phyloP scores from a whole-genome alignment of 2,113 vertebrate genomes.

The Sinocyclocheilus anophthalmus region DNA sequence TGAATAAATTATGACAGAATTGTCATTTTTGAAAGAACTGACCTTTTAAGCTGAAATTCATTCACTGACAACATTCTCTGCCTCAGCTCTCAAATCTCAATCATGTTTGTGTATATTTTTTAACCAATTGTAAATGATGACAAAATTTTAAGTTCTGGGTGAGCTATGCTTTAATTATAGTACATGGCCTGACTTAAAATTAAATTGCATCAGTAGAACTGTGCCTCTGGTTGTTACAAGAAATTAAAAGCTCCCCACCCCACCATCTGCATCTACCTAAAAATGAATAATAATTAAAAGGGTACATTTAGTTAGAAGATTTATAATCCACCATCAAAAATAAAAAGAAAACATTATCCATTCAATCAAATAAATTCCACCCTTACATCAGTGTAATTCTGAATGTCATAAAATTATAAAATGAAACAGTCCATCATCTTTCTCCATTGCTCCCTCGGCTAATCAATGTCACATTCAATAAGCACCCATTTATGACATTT shows the following conservation, averaged over 20 bases:
- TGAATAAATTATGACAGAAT: not conserved
- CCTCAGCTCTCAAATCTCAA: not conserved
- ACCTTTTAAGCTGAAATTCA: not conserved
- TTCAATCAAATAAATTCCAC: constrained; percentile 25
- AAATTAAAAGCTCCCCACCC: constrained; percentile 24
- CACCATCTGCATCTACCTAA: constrained; percentile 2
- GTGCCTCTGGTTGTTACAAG: constrained; percentile 21
- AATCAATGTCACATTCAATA: constrained; percentile 49
- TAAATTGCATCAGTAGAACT: constrained; percentile 7
- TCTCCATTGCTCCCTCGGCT: constrained; percentile 23
- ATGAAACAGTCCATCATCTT: constrained; percentile 24
- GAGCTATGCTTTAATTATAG: not conserved
- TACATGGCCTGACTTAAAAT: constrained; percentile 8
- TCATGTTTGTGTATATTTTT: not conserved
- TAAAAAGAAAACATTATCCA: constrained; percentile 31
- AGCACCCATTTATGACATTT: constrained; percentile 45
- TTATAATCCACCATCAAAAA: constrained; percentile 28
- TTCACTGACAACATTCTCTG: not conserved
- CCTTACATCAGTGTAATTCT: constrained; percentile 20
- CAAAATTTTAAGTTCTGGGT: not conserved
- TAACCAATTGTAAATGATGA: not conserved
- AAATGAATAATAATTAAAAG: not conserved
- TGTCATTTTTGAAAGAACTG: not conserved
- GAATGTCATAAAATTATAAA: constrained; percentile 37
- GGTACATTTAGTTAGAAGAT: not conserved